phyloP scores from a whole-genome alignment of 1,140 invertebrate species.

The Riptortus pedestris region DNA sequence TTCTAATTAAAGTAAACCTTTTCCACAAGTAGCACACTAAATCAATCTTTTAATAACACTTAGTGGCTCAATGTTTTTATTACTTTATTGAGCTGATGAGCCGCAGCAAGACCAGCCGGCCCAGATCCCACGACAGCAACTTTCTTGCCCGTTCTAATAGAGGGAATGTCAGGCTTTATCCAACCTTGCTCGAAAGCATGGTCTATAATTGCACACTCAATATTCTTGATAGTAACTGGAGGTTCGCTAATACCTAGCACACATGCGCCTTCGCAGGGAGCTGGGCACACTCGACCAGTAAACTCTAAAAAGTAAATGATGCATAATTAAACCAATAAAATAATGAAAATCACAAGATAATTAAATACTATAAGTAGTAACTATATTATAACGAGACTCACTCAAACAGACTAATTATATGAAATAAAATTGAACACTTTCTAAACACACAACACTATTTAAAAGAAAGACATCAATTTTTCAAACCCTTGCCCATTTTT shows the following conservation, averaged over 20 bases:
- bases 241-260: slow-evolving; percentile 92
- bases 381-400: no score
- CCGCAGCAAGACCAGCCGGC: slow-evolving; percentile 87
- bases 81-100: slow-evolving; percentile 94
- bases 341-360: slow-evolving; percentile 13
- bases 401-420: no score
- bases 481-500: no score
- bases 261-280: slow-evolving; percentile 97
- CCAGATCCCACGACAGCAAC: slow-evolving; percentile 93
- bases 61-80: no score
- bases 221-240: slow-evolving; percentile 97
- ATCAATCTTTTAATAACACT: no score
- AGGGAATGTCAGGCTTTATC: slow-evolving; percentile 74
- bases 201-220: slow-evolving; percentile 98
- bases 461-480: no score
- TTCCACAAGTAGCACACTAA: no score
- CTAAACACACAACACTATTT: no score
- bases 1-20: no score
- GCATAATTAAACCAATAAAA: slow-evolving; percentile 8
- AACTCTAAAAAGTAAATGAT: slow-evolving; percentile 59
- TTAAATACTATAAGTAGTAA: no score
- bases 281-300: slow-evolving; percentile 94
- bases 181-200: slow-evolving; percentile 94
- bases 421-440: no score
- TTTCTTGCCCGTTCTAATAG: slow-evolving; percentile 64